Base-by-base conservation (phyloP, 2,113 vertebrate species). In the Dasypus novemcinctus region DNA sequence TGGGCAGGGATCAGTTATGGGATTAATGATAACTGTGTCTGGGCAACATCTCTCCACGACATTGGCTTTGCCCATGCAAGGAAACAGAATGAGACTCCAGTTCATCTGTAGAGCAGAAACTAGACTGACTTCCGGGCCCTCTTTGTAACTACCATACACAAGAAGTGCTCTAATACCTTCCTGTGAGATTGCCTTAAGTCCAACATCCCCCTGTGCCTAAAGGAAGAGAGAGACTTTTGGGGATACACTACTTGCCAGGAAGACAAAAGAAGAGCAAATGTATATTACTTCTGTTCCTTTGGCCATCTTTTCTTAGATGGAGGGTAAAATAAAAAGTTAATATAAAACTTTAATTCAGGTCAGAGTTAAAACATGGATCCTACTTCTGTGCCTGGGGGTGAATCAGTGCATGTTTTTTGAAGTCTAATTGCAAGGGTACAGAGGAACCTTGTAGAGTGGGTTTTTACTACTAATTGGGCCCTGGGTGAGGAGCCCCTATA, bases 331-430 rank as follows among this genome's bases (percentile, higher is more conserved):
- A 90, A 68, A 96, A 14, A 88, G 43, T 7, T 75, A 64, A 43
- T 52, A 8, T 91, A 89, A 94, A 96, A 88, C 83, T 79, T 97
- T 96, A 96, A 97, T 96, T 96, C 88, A 88, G 52, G 38, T 94
- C 82, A 94, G 69, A 86, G 95, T 96, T 94, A 95, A 97, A 97
- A 93, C 78, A 94, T 1, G 1, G 81, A 96, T 82, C 74, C 95
- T 96, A 83, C 36, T 95, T 97, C 79, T 91, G 41, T 79, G 54
- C 93, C 93, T 94, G 14, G 15, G 74, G 74, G 54, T 54, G 88
- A 96, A 83, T 27, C 52, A 80, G 7, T 43, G 13, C 20, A 46
- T 57, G 64, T 54, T 93, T 87, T 96, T 90, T 93, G 66, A 98
- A 97, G 71, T 94, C 29, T 74, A 85, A 95, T 95, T 90, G 96